Conservation (phyloP, 23 tunicate species). For the Halocynthia aurantium region DNA sequence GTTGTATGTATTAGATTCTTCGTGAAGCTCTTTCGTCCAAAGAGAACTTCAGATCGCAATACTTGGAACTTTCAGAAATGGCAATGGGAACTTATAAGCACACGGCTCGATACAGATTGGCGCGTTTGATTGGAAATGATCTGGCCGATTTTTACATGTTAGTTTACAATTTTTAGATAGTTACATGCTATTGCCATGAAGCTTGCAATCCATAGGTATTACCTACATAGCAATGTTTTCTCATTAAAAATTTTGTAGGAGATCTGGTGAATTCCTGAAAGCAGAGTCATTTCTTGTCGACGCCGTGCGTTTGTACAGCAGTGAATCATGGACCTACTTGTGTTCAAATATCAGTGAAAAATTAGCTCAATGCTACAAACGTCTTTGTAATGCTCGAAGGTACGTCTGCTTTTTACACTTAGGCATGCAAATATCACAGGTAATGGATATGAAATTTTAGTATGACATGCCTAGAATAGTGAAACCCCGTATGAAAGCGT, state of each 20-base stretch:
- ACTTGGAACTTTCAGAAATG: slow-evolving; percentile 76
- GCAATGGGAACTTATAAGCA: slow-evolving; percentile 95
- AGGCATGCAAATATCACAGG: too few species aligned
- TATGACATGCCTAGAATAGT: too few species aligned
- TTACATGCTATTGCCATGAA: too few species aligned
- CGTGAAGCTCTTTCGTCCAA: slow-evolving; percentile 93
- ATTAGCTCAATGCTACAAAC: slow-evolving; percentile 80
- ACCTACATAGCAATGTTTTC: too few species aligned
- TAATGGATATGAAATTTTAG: too few species aligned
- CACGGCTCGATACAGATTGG: slow-evolving; percentile 69
- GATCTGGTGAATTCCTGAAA: slow-evolving; percentile 51
- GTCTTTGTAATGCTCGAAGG: slow-evolving; percentile 53
- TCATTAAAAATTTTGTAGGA: neutral
- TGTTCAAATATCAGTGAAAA: slow-evolving; percentile 34
- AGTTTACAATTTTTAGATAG: neutral
- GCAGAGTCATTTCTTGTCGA: slow-evolving; percentile 68
- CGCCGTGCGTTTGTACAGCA: slow-evolving; percentile 42
- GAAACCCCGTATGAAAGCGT: too few species aligned
- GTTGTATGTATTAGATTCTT: slow-evolving; percentile 30
- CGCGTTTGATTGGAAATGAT: slow-evolving; percentile 63
- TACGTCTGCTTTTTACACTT: neutral
- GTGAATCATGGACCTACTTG: slow-evolving; percentile 61
- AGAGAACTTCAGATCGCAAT: slow-evolving; percentile 61
- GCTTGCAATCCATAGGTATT: too few species aligned
- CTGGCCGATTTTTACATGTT: slow-evolving; percentile 78